A percentile compares a stretch with the other conserved stretches of the same genome.
Conservation (phyloP, 2,797 vertebrate species). For the Sphenopsis melanotis region DNA sequence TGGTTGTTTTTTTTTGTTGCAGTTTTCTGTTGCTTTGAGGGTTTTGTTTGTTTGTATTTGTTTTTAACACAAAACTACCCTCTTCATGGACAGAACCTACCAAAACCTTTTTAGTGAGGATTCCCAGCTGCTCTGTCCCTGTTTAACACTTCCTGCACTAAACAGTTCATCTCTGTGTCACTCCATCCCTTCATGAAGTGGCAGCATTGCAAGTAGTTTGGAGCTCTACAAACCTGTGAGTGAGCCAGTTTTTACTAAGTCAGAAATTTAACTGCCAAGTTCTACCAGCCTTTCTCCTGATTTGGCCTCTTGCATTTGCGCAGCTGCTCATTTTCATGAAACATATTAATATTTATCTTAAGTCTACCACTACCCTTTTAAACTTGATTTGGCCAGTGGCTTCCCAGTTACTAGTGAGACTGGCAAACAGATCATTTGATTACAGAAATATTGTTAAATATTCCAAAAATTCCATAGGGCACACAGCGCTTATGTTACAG, state of each 20-base stretch:
- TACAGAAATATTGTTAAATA: not conserved
- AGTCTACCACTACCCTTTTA: not conserved
- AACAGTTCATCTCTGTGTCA: not conserved
- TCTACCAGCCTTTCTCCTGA: not conserved
- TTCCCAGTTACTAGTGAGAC: not conserved
- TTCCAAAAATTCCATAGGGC: not conserved
- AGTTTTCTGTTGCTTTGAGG: not conserved
- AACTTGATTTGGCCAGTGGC: not conserved
- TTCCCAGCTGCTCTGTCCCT: not conserved
- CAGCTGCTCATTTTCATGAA: not conserved
- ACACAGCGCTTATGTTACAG: not conserved
- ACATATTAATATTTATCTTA: not conserved
- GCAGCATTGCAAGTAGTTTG: not conserved
- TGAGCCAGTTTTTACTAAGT: not conserved
- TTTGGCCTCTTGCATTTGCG: not conserved
- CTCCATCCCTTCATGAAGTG: not conserved
- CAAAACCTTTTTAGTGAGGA: not conserved
- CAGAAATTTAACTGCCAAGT: not conserved
- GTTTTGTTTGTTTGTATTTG: not conserved
- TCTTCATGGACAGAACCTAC: not conserved
- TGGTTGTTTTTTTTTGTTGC: not conserved
- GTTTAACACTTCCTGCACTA: not conserved
- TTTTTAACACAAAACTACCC: not conserved
- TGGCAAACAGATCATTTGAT: not conserved
- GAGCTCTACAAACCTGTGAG: not conserved